phyloP scores from a whole-genome alignment of 2,888 invertebrate genomes.

The Lasioglossum zephyrum region DNA sequence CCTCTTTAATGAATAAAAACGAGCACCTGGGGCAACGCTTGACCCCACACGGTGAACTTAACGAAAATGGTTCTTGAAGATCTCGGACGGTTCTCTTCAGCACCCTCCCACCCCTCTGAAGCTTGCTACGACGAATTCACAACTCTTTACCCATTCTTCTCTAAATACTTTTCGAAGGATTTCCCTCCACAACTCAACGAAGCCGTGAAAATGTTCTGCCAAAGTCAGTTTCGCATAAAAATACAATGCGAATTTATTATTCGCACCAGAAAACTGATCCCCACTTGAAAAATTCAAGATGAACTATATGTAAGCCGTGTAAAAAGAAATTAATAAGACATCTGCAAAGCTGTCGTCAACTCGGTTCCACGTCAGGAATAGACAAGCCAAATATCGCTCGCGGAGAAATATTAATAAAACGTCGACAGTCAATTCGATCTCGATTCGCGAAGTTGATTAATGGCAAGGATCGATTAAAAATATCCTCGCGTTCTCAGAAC shows the following conservation, averaged over 20 bases:
- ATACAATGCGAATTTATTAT: background rate
- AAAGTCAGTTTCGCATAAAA: background rate
- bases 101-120: background rate
- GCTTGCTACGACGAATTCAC: background rate
- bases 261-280: background rate
- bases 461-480: background rate
- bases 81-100: background rate
- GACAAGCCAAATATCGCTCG: background rate
- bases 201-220: background rate
- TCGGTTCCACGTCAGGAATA: background rate
- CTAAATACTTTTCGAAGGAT: background rate
- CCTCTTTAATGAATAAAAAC: conserved; percentile 4
- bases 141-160: background rate
- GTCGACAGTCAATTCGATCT: background rate
- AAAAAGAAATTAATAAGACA: background rate
- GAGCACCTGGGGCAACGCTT: background rate
- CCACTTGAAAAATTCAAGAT: background rate
- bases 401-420: background rate
- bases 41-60: conserved; percentile 5
- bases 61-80: background rate
- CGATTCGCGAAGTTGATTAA: background rate
- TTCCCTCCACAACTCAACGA: background rate
- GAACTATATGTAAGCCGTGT: background rate
- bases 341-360: background rate
- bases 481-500: background rate